Evolutionary conservation across 1,140 invertebrate species (phyloP).

Genomic region (Penaeus japonicus): DNA sequence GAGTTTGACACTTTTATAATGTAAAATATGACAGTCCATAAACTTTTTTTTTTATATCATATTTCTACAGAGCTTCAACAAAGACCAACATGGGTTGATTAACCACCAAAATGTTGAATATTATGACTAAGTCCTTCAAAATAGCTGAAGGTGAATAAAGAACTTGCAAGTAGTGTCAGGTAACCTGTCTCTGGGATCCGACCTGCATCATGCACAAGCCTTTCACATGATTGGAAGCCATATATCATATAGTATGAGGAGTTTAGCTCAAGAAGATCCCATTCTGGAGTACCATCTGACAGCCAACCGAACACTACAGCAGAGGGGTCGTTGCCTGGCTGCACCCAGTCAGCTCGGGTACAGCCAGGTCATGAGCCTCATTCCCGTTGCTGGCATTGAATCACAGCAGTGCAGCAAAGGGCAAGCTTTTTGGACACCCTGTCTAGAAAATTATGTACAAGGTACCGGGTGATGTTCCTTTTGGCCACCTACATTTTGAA

Average conservation of each 20-base stretch:
- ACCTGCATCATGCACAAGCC: not conserved
- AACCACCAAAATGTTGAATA: not conserved
- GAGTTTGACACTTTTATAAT: not conserved
- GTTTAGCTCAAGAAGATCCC: constrained; percentile 27
- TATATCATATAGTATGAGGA: not conserved
- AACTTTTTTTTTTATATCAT: constrained; percentile 19
- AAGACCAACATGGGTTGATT: not conserved
- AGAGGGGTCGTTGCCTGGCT: constrained; percentile 18
- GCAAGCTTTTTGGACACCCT: constrained; percentile 45
- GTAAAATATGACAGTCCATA: constrained; percentile 19
- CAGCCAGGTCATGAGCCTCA: constrained; percentile 26
- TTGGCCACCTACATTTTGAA: constrained; percentile 46
- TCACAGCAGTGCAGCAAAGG: constrained; percentile 48
- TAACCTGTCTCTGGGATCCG: constrained; percentile 7
- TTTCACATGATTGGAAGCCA: constrained; percentile 23
- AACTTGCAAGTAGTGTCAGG: constrained; percentile 16
- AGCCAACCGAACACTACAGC: constrained; percentile 40
- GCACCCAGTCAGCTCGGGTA: not conserved
- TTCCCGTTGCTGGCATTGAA: constrained; percentile 35
- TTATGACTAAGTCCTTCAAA: constrained; percentile 2
- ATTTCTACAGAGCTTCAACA: not conserved
- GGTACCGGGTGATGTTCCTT: constrained; percentile 39
- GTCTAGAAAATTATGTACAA: constrained; percentile 53
- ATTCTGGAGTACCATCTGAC: constrained; percentile 30
- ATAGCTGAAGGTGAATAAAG: constrained; percentile 19